Base-by-base conservation (phyloP, 2,797 vertebrate genomes). In the Pampus argenteus region DNA sequence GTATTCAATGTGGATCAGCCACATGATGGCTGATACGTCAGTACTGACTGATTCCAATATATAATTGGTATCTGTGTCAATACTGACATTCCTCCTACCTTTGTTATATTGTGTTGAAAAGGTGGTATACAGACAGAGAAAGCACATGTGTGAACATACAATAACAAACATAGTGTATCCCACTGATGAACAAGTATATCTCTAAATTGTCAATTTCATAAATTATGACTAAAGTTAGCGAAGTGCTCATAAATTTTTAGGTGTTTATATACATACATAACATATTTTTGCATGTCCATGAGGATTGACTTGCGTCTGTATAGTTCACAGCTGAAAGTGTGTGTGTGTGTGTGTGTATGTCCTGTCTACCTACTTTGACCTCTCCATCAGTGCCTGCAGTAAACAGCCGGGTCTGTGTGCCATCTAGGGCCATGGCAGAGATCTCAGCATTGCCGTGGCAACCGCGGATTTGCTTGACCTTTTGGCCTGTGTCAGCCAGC, bases 401-500 rank as follows among this genome's bases (percentile, higher is more conserved):
- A 91, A 96, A 96, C 82, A 97, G 89, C 51, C 92, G 88, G 0
- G 54, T 95, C 88, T 94, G 90, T 2, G 92, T 94, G 58, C 70
- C 88, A 47, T 93, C 89, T 58, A 95, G 86, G 28, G 92, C 92
- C 94, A 96, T 95, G 4, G 93, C 77, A 71, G 94, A 95, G 86
- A 94, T 95, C 89, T 92, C 94, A 8, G 92, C 88, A 14, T 95
- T 92, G 59, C 95, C 95, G 83, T 96, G 96, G 89, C 96, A 97
- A 92, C 91, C 73, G 25, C 86, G 83, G 83, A 96, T 96, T 69
- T 91, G 93, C 79, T 91, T 95, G 93, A 94, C 95, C 93, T 95
- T 95, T 89, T 96, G 95, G 89, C 97, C 95, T 1, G 92, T 94
- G 87, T 95, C 95, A 84, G 93, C 89, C 86, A 93, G 93, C 95